A percentile compares a stretch with the other conserved stretches of the same genome.
These are phyloP conservation scores for Semicossyphus pulcher DNA, from an alignment of 2,113 vertebrate genomes.

Conservation along the genomic window DNA sequence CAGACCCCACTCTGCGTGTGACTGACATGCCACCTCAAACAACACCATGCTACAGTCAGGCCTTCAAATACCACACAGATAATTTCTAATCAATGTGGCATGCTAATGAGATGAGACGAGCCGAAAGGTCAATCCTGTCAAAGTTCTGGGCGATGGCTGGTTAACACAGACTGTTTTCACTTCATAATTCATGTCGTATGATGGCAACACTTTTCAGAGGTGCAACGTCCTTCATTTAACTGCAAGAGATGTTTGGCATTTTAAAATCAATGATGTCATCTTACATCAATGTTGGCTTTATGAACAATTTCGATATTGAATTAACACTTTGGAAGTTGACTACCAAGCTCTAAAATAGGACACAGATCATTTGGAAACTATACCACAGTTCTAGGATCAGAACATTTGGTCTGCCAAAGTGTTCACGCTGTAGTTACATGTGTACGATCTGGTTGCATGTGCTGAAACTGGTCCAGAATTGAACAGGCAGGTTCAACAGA, in stretches of 20 bases:
- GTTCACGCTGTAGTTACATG: conserved; percentile 19
- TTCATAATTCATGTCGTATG: background rate
- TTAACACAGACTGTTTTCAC: conserved; percentile 7
- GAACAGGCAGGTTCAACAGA: conserved; percentile 29
- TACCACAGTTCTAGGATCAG: conserved; percentile 10
- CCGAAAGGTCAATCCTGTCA: conserved; percentile 40
- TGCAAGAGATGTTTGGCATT: conserved; percentile 7
- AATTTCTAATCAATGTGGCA: conserved; percentile 62
- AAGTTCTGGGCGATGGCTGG: background rate
- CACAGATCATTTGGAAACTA: conserved; percentile 39
- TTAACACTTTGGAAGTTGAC: conserved; percentile 11
- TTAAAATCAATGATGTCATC: conserved; percentile 36
- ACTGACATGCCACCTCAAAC: conserved; percentile 55
- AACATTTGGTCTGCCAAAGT: too few relatives aligned
- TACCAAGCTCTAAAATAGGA: conserved; percentile 22
- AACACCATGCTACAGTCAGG: conserved; percentile 46
- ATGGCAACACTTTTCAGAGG: conserved; percentile 12
- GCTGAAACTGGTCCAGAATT: conserved; percentile 32
- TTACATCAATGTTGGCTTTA: conserved; percentile 5
- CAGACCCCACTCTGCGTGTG: conserved; percentile 42
- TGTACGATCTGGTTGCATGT: conserved; percentile 26
- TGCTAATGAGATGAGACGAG: conserved; percentile 55
- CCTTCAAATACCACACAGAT: conserved; percentile 51
- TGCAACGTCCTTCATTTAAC: background rate
- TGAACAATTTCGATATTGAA: conserved; percentile 38